Conservation (phyloP, 2,797 vertebrate genomes). For the Catharus ustulatus region DNA sequence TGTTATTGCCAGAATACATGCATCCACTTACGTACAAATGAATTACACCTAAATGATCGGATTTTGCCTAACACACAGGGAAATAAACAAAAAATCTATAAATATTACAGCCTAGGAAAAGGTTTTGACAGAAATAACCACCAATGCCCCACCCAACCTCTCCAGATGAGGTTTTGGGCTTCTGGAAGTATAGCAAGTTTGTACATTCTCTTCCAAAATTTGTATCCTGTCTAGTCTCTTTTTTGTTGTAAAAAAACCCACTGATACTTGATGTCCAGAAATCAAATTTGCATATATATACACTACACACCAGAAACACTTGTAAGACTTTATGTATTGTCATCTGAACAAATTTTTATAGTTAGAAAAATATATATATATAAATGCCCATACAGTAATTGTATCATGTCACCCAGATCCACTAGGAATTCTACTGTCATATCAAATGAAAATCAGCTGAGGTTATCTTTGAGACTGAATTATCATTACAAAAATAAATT, state of each 20-base stretch:
- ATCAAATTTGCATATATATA: not conserved
- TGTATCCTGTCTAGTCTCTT: not conserved
- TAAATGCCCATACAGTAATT: not conserved
- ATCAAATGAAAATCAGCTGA: not conserved
- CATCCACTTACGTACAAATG: not conserved
- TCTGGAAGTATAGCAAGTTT: not conserved
- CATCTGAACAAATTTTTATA: not conserved
- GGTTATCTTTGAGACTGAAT: not conserved
- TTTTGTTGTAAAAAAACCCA: not conserved
- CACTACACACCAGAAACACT: not conserved
- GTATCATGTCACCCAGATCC: not conserved
- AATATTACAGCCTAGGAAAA: not conserved
- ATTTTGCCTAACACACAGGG: not conserved
- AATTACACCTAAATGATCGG: not conserved
- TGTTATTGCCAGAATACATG: not conserved
- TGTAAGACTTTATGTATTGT: not conserved
- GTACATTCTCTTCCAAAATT: not conserved
- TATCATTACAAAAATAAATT: constrained; percentile 17
- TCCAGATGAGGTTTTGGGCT: not conserved
- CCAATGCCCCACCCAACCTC: not conserved
- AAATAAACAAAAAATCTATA: not conserved
- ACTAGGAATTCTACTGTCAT: not conserved
- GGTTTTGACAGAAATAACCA: not conserved
- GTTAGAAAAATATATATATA: not conserved
- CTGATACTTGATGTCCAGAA: not conserved